These are phyloP conservation scores for Bostrychus sinensis DNA, from an alignment of 2,113 vertebrate genomes.

Conservation along the genomic window DNA sequence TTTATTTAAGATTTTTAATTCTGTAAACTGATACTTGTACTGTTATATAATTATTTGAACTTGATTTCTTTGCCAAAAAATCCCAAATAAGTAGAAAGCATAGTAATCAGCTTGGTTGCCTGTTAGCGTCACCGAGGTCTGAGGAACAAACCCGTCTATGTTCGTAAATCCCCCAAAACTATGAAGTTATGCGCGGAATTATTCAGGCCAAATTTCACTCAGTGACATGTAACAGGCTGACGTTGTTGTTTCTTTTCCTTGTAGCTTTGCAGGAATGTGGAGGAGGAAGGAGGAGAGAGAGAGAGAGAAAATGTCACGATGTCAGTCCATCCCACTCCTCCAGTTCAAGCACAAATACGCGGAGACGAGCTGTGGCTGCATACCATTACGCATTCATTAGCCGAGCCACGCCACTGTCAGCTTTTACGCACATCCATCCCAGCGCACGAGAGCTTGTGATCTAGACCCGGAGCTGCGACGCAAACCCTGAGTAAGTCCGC, in stretches of 20 bases:
- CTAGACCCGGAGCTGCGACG: slow-evolving; percentile 40
- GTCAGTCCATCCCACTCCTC: slow-evolving; percentile 71
- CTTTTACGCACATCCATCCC: slow-evolving; percentile 41
- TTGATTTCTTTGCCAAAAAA: background rate
- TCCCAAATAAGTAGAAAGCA: background rate
- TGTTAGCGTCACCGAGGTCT: background rate
- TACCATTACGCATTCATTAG: slow-evolving; percentile 42
- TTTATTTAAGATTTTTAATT: no score
- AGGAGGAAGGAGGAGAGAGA: slow-evolving; percentile 24
- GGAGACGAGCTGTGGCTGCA: slow-evolving; percentile 45
- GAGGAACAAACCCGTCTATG: background rate
- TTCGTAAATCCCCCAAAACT: background rate
- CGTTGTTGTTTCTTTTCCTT: background rate
- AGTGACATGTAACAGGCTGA: background rate
- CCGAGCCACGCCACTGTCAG: slow-evolving; percentile 21
- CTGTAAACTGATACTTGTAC: no score
- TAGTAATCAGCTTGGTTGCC: background rate
- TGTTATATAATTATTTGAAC: no score
- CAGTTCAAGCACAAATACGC: slow-evolving; percentile 57
- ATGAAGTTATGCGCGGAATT: background rate
- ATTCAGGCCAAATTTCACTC: background rate
- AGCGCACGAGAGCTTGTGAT: slow-evolving; percentile 28
- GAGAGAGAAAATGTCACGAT: slow-evolving; percentile 50
- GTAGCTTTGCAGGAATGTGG: background rate
- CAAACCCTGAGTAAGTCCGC: slow-evolving; percentile 65